Conservation (phyloP, 1,140 invertebrate species). For the Trigoniulus corallinus region DNA sequence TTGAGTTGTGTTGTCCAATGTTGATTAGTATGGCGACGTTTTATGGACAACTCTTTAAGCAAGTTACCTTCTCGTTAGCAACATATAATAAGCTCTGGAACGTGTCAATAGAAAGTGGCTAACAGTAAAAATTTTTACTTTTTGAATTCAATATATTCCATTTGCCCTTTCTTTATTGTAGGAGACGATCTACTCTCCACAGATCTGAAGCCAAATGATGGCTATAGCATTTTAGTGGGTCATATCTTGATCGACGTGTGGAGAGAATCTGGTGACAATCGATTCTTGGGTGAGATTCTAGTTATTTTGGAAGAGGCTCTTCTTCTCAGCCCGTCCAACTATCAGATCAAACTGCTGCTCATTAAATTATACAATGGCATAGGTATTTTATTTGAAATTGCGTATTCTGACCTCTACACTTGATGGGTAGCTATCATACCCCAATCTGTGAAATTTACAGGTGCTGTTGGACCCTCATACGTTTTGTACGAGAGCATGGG, state of each 20-base stretch:
- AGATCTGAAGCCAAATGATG: constrained; percentile 40
- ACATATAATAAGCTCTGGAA: no score
- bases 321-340: constrained; percentile 52
- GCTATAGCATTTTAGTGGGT: constrained; percentile 55
- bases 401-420: no score
- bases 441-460: no score
- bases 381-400: constrained; percentile 10
- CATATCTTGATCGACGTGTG: constrained; percentile 56
- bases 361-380: constrained; percentile 27
- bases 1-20: no score
- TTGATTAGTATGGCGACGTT: no score
- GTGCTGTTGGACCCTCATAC: constrained; percentile 48
- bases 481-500: constrained; percentile 52
- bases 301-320: constrained; percentile 50
- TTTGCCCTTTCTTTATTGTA: no score
- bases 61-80: no score
- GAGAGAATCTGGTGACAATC: constrained; percentile 29
- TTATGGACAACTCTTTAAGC: no score
- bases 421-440: no score
- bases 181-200: constrained; percentile 31
- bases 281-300: constrained; percentile 31
- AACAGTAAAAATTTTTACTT: no score
- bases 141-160: no score
- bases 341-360: constrained; percentile 54
- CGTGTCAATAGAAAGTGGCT: no score